Conservation (phyloP, 2,113 vertebrate species). For the Coregonus clupeaformis region DNA sequence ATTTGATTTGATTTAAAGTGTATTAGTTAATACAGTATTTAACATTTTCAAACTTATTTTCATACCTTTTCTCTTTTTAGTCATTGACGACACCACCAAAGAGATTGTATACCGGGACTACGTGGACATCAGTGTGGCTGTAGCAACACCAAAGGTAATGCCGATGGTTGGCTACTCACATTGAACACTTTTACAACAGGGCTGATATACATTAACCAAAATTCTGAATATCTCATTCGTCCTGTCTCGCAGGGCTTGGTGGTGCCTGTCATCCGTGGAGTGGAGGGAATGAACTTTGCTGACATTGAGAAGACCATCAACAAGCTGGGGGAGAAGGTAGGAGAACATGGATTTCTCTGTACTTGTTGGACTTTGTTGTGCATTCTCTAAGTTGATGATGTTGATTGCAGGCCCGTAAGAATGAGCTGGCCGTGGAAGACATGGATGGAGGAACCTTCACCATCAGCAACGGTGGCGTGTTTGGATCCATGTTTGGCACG, state of each 20-base stretch:
- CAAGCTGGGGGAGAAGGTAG: constrained; percentile 95
- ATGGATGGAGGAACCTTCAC: constrained; percentile 99
- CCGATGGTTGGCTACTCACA: not conserved
- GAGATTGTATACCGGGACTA: constrained; percentile 99
- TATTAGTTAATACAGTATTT: not conserved
- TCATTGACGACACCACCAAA: constrained; percentile 96
- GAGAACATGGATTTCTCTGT: not conserved
- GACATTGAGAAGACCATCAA: constrained; percentile 92
- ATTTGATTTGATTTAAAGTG: too few relatives aligned
- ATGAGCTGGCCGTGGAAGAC: constrained; percentile 97
- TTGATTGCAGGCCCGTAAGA: constrained; percentile 86
- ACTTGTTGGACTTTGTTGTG: not conserved
- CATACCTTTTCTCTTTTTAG: constrained; percentile 67
- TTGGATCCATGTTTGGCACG: constrained; percentile 95
- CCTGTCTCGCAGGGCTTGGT: constrained; percentile 84
- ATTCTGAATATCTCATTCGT: too few relatives aligned
- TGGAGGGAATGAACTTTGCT: constrained; percentile 93
- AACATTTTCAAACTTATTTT: not conserved
- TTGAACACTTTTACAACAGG: not conserved
- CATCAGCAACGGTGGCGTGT: constrained; percentile 97
- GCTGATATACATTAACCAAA: too few relatives aligned
- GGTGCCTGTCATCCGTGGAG: constrained; percentile 92
- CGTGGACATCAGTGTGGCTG: constrained; percentile 97
- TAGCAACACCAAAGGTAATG: constrained; percentile 91
- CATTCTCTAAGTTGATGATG: not conserved